Base-by-base conservation (phyloP, 2,113 vertebrate species). In the Emydocephalus ijimae region DNA sequence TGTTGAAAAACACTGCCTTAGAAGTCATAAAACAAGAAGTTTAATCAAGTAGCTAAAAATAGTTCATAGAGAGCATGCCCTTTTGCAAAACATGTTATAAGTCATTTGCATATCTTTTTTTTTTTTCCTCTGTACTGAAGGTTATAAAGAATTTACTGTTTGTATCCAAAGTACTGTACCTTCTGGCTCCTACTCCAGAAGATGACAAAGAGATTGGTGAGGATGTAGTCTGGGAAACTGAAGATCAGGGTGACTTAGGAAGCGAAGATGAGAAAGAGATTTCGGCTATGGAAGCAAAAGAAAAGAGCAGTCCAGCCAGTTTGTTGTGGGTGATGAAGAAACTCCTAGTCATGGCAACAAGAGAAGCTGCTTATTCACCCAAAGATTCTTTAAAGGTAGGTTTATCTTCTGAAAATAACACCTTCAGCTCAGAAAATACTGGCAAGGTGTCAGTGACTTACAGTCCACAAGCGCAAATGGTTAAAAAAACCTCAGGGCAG, bases 91-190 rank as follows among this genome's bases (percentile, higher is more conserved):
- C 8, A 43, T 6, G 69, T 34, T 6, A 5, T 6, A 59, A 55
- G 4, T 2, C 2, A 59, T 50, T 45, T 85, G 18, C 88, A 11
- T 15, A 7, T 90, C 29, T 91, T 8, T 89, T 24, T 91, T 0
- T 26, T 18, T 1, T 34, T 88, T 6, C 93, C 69, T 87, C 14
- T 24, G 92, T 23, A 69, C 93, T 94, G 20, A 96, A 99, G 99
- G 98, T 99, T 92, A 96, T 99, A 95, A 99, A 99, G 98, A 99
- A 99, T 95, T 97, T 99, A 93, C 96, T 99, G 93, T 99, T 99
- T 18, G 97, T 99, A 15, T 98, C 98, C 85, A 99, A 99, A 96
- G 98, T 99, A 94, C 97, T 99, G 57, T 98, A 99, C 96, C 98
- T 99, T 90, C 94, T 99, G 89, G 98, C 97, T 34, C 98, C 98